Base-by-base conservation (phyloP, 2,797 vertebrate species). In the Lates japonicus region DNA sequence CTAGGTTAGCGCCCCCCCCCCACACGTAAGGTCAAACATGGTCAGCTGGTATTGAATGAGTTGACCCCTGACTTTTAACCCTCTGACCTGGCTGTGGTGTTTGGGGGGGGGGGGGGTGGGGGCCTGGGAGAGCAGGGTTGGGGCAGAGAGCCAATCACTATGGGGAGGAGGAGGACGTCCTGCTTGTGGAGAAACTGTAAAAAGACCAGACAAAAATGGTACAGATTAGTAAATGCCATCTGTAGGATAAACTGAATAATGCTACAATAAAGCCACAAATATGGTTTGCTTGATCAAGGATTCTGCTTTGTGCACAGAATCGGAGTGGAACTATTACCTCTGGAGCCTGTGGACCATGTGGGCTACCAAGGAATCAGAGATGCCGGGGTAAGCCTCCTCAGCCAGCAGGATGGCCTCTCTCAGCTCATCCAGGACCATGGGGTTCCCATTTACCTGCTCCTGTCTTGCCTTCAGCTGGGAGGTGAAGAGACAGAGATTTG, bases 331-430 rank as follows among this genome's bases (percentile, higher is more conserved):
- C 1, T 0, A 52, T 79, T 87, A 99, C 98, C 98, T 98, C 94
- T 98, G 97, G 75, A 99, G 95, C 90, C 98, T 94, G 91, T 97
- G 96, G 71, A 99, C 96, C 10, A 99, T 97, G 80, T 97, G 96
- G 10, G 96, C 95, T 84, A 99, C 97, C 95, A 99, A 96, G 62
- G 96, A 97, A 65, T 99, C 98, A 0, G 97, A 95, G 91, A 99
- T 98, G 55, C 98, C 97, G 0, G 97, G 98, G 89, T 95, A 98
- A 5, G 97, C 93, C 93, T 98, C 97, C 86, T 99, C 98, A 0
- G 97, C 97, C 84, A 97, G 93, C 89, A 97, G 96, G 92, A 99
- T 96, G 79, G 98, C 97, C 73, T 97, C 96, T 19, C 96, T 95
- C 70, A 99, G 93, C 89, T 98, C 96, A 57, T 99, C 98, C 83